Conservation (phyloP, 1,140 invertebrate genomes). For the Trichogramma pretiosum region DNA sequence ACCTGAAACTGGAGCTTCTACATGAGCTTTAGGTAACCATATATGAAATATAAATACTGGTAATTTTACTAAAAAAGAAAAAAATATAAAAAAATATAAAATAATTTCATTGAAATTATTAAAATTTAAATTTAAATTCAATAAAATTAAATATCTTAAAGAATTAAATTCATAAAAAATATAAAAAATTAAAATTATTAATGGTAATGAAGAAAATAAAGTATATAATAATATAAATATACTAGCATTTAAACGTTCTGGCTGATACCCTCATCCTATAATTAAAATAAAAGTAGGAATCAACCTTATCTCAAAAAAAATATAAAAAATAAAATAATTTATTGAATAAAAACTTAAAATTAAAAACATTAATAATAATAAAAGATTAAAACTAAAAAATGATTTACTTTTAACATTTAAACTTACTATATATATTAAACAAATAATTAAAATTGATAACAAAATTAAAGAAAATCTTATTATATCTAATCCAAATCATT, state of each 20-base stretch:
- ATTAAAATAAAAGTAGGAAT: slow-evolving; percentile 56
- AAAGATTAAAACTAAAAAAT: slow-evolving; percentile 53
- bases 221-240: slow-evolving; percentile 58
- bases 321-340: slow-evolving; percentile 57
- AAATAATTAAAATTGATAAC: slow-evolving; percentile 47
- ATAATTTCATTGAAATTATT: slow-evolving; percentile 39
- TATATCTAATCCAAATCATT: slow-evolving; percentile 42
- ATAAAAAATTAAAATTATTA: slow-evolving; percentile 48
- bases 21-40: slow-evolving; percentile 63
- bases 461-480: slow-evolving; percentile 46
- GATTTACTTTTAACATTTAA: too few species aligned
- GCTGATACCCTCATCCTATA: slow-evolving; percentile 55
- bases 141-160: slow-evolving; percentile 42
- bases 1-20: slow-evolving; percentile 56
- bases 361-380: slow-evolving; percentile 48
- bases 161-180: slow-evolving; percentile 30
- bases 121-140: too few species aligned
- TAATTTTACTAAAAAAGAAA: slow-evolving; percentile 59
- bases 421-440: slow-evolving; percentile 42
- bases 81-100: slow-evolving; percentile 49
- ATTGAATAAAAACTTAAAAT: slow-evolving; percentile 50
- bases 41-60: slow-evolving; percentile 60
- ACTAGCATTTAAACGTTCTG: slow-evolving; percentile 51
- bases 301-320: slow-evolving; percentile 57
- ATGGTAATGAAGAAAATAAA: slow-evolving; percentile 51